Conservation (phyloP, 2,113 vertebrate species). For the Bostrychus sinensis region DNA sequence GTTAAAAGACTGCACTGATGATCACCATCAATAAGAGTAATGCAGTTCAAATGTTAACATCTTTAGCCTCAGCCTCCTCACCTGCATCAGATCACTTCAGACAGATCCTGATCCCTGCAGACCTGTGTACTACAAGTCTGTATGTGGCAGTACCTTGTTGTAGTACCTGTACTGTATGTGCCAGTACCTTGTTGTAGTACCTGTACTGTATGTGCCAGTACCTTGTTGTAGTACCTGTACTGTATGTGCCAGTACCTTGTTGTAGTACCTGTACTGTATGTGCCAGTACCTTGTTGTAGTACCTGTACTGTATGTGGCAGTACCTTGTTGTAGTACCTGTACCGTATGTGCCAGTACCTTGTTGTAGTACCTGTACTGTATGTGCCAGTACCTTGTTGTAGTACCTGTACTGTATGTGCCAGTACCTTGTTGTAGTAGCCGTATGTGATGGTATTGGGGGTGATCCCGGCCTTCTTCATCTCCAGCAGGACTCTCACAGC, state of each 20-base stretch:
- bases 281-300: slow-evolving; percentile 92
- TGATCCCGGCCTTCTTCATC: slow-evolving; percentile 94
- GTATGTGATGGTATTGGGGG: slow-evolving; percentile 92
- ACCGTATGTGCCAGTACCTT: too few species aligned
- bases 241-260: too few species aligned
- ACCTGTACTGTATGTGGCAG: slow-evolving; percentile 65
- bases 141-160: neutral
- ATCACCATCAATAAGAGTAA: too few species aligned
- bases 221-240: slow-evolving; percentile 85
- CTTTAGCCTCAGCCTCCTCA: too few species aligned
- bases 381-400: slow-evolving; percentile 88
- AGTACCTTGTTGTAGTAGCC: slow-evolving; percentile 94
- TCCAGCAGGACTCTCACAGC: slow-evolving; percentile 93
- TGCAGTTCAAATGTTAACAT: too few species aligned
- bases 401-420: neutral
- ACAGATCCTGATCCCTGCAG: too few species aligned
- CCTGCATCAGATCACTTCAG: too few species aligned
- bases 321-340: slow-evolving; percentile 3
- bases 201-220: too few species aligned
- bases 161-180: slow-evolving; percentile 3
- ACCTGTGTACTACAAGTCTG: too few species aligned
- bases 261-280: slow-evolving; percentile 4
- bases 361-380: too few species aligned
- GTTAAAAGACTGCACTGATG: too few species aligned
- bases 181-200: neutral